Base-by-base conservation (phyloP, 2,888 invertebrate genomes). In the Diarsia mendica region DNA sequence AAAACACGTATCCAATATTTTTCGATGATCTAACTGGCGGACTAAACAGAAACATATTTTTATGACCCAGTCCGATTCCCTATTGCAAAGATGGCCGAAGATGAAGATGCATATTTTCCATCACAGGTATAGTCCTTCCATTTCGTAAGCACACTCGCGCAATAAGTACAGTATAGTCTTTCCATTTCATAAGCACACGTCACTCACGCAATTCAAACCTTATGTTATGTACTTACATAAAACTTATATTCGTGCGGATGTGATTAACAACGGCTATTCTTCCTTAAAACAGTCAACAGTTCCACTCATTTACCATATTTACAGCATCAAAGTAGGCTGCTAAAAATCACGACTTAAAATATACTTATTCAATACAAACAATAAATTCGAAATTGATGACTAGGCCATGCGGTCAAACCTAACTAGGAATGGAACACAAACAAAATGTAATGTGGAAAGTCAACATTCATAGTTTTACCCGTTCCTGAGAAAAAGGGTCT, bases 341-440 rank as follows among this genome's bases (percentile, higher is more conserved):
- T 51, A 67, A 5, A 51, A 67, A 53, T 20, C 28, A 60, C 33
- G 10, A 46, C 8, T 46, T 67, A 74, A 23, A 74, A 74, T 44
- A 48, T 33, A n/a, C n/a, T n/a, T n/a, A 48, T 49, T n/a, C 51
- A 23, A 67, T 28, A 67, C 66, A 63, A 53, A 48, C 20, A 48
- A 28, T 39, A 15, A 23, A 68, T 28, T 69, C 28, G 2, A 77
- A 69, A 55, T 53, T 13, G 1, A 20, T 49, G 63, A 77, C 76
- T 77, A 77, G 63, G 53, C 10, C 28, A 53, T 39, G 39, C 20
- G 13, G 5, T 49, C 3, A 28, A 33, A 9, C 20, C 20, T 8
- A 23, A 55, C 20, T 69, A 23, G 9, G 1, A 53, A 67, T 18
- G 11, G 28, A 48, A 66, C 3, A 13, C 6, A 68, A 18, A 46